These are phyloP conservation scores for Iphiclides podalirius DNA, from an alignment of 2,888 invertebrate genomes.

Conservation along the genomic window DNA sequence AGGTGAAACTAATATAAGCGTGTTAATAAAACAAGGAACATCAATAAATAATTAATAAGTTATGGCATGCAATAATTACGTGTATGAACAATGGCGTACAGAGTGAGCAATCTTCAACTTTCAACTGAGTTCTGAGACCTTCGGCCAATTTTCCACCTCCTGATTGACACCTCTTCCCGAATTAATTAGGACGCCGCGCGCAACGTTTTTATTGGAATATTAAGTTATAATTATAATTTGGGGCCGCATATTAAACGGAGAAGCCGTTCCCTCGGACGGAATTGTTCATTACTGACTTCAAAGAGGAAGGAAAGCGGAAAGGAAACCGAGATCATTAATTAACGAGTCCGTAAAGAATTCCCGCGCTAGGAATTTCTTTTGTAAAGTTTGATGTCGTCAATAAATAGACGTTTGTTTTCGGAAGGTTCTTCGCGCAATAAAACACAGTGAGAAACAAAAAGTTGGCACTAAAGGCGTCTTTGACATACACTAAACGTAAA, in stretches of 20 bases:
- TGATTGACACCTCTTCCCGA: slow-evolving; percentile 7
- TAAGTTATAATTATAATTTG: slow-evolving; percentile 11
- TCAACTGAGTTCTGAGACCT: background rate
- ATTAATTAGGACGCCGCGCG: slow-evolving; percentile 9
- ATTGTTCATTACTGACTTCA: slow-evolving; percentile 12
- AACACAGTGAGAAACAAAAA: too few species aligned
- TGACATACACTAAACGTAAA: too few species aligned
- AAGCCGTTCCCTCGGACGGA: slow-evolving; percentile 6
- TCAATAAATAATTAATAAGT: too few species aligned
- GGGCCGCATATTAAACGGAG: slow-evolving; percentile 5
- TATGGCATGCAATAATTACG: too few species aligned
- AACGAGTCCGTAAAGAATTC: slow-evolving; percentile 2
- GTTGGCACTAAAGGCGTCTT: too few species aligned
- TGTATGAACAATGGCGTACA: too few species aligned
- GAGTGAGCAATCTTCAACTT: too few species aligned
- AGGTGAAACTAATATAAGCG: too few species aligned
- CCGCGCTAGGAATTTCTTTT: background rate
- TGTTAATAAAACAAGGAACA: too few species aligned
- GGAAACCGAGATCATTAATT: slow-evolving; percentile 15
- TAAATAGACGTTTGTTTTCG: background rate
- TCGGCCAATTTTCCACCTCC: slow-evolving; percentile 2
- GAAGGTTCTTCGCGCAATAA: too few species aligned
- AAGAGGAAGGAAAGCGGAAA: slow-evolving; percentile 2
- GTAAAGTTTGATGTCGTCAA: background rate
- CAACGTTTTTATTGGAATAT: slow-evolving; percentile 8